phyloP scores from a whole-genome alignment of 2,113 vertebrate genomes.

The Platysternon megacephalum region DNA sequence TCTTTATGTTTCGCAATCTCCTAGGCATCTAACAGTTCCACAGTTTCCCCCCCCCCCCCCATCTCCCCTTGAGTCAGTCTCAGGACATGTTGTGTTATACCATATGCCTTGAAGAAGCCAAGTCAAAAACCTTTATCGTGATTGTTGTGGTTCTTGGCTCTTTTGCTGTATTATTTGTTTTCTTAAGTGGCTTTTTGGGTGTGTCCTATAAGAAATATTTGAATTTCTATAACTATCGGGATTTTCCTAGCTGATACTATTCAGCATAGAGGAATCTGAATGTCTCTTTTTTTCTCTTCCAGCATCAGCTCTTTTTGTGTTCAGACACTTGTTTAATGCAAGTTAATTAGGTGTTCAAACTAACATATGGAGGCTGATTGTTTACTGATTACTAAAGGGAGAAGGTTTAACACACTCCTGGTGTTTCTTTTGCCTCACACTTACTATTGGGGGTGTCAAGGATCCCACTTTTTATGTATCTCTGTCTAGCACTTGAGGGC shows the following conservation, averaged over 20 bases:
- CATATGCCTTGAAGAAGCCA: neutral
- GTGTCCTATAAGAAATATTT: neutral
- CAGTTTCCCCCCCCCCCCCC: accelerated
- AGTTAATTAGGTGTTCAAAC: neutral
- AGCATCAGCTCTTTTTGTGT: neutral
- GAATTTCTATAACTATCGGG: neutral
- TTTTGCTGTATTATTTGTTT: neutral
- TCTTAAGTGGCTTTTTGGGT: neutral
- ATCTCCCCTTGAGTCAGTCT: neutral
- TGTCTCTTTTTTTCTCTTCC: neutral
- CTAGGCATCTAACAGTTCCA: neutral
- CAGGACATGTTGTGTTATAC: neutral
- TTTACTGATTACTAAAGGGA: neutral
- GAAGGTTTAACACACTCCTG: no score
- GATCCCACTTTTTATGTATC: neutral
- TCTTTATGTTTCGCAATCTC: neutral
- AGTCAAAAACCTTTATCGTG: neutral
- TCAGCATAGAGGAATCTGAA: neutral
- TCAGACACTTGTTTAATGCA: neutral
- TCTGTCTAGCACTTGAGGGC: neutral
- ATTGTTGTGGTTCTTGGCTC: neutral
- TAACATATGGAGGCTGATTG: neutral
- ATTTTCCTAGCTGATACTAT: neutral
- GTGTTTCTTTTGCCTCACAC: neutral
- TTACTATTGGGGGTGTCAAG: neutral